Conservation (phyloP, 2,113 vertebrate genomes). For the Myotis brandtii region DNA sequence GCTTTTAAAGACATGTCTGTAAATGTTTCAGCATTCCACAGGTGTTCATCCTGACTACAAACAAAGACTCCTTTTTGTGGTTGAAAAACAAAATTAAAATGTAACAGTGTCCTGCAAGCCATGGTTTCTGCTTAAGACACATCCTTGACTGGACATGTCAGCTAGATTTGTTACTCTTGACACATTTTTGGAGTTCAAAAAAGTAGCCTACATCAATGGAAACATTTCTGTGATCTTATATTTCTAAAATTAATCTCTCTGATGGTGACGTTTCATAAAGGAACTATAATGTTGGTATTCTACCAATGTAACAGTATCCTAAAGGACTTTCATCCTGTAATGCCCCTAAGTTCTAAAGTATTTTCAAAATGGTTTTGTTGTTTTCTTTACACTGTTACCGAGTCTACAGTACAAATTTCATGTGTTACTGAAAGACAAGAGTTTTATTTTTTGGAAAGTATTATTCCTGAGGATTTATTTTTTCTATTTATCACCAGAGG, state of each 20-base stretch:
- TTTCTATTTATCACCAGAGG: conserved; percentile 21
- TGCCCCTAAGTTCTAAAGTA: conserved; percentile 3
- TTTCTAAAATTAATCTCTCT: conserved; percentile 69
- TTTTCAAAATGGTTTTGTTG: conserved; percentile 40
- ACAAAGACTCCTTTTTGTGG: conserved; percentile 85
- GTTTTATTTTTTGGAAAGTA: conserved; percentile 65
- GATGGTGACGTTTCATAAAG: conserved; percentile 56
- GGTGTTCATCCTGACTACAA: conserved; percentile 85
- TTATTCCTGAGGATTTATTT: conserved; percentile 41
- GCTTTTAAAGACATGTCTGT: conserved; percentile 85
- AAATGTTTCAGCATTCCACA: conserved; percentile 87
- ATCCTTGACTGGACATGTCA: conserved; percentile 84
- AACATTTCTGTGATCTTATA: conserved; percentile 41
- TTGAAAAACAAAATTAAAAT: conserved; percentile 82
- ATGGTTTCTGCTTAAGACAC: conserved; percentile 75
- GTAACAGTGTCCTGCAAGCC: conserved; percentile 79
- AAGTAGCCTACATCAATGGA: conserved; percentile 51
- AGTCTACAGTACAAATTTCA: conserved; percentile 24
- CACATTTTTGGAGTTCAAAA: conserved; percentile 74
- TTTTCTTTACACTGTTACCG: conserved; percentile 34
- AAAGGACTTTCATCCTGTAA: conserved; percentile 59
- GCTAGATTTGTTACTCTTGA: conserved; percentile 80
- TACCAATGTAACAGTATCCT: conserved; percentile 39
- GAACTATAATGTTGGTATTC: conserved; percentile 45
- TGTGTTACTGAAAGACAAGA: conserved; percentile 57